phyloP scores from a whole-genome alignment of 2,797 vertebrate genomes.

The Phataginus tetradactyla region DNA sequence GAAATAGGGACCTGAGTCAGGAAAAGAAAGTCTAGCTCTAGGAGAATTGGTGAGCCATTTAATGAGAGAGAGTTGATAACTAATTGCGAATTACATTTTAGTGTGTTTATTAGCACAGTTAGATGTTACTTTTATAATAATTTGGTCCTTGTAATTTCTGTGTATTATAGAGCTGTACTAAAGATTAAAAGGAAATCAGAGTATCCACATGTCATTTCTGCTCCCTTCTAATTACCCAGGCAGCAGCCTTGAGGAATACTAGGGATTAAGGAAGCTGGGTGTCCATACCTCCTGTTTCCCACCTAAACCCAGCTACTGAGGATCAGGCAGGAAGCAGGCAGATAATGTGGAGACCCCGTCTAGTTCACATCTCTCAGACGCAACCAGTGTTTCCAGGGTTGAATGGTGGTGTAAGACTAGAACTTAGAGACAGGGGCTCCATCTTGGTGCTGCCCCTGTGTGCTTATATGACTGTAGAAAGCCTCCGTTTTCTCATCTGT shows the following conservation, averaged over 20 bases:
- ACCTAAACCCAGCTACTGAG: not conserved
- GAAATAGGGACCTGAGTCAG: not conserved
- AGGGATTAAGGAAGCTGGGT: not conserved
- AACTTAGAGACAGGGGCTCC: not conserved
- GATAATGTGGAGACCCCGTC: not conserved
- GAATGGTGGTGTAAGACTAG: not conserved
- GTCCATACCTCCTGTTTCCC: not conserved
- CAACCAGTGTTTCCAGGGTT: not conserved
- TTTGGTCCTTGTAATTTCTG: conserved; percentile 25
- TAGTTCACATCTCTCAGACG: not conserved
- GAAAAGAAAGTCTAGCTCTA: not conserved
- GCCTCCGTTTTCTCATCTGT: not conserved
- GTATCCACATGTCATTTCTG: not conserved
- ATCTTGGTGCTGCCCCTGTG: not conserved
- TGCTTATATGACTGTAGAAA: not conserved
- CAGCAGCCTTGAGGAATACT: not conserved
- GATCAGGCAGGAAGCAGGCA: not conserved
- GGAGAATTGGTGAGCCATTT: not conserved
- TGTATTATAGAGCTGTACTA: not conserved
- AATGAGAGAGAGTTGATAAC: not conserved
- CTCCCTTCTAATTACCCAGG: not conserved
- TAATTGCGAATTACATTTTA: not conserved
- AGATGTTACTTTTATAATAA: not conserved
- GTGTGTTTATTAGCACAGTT: not conserved
- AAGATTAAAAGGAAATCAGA: conserved; percentile 5